phyloP scores from a whole-genome alignment of 2,888 invertebrate species.

The Plebejus anna region DNA sequence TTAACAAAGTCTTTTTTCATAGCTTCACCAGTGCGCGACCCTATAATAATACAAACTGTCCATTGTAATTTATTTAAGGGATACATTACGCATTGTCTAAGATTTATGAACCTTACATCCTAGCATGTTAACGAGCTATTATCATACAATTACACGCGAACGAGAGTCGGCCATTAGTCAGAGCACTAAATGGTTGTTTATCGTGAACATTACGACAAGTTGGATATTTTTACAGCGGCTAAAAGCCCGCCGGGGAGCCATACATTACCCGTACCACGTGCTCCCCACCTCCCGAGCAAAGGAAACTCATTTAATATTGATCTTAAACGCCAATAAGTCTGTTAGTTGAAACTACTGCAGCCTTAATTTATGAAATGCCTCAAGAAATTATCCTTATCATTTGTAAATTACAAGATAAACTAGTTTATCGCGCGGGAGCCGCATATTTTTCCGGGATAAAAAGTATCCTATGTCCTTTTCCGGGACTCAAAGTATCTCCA shows the following conservation, averaged over 20 bases:
- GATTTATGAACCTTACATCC: not conserved
- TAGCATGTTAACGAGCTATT: constrained; percentile 28
- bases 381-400: too few relatives aligned
- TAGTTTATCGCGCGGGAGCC: too few relatives aligned
- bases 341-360: not conserved
- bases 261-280: constrained; percentile 27
- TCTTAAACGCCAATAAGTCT: constrained; percentile 11
- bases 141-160: constrained; percentile 22
- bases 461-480: too few relatives aligned
- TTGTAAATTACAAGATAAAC: too few relatives aligned
- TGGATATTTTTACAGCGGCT: constrained; percentile 30
- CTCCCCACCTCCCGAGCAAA: not conserved
- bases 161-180: constrained; percentile 23
- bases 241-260: constrained; percentile 31
- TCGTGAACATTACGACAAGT: constrained; percentile 29
- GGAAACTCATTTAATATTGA: constrained; percentile 21
- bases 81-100: constrained; percentile 6
- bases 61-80: not conserved
- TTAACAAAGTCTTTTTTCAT: not conserved
- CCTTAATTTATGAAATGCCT: not conserved
- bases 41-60: not conserved
- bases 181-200: constrained; percentile 27
- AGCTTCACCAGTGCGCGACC: not conserved
- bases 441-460: too few relatives aligned
- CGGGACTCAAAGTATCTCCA: too few relatives aligned